Conservation (phyloP, 2,113 vertebrate species). For the Ailurus styani region DNA sequence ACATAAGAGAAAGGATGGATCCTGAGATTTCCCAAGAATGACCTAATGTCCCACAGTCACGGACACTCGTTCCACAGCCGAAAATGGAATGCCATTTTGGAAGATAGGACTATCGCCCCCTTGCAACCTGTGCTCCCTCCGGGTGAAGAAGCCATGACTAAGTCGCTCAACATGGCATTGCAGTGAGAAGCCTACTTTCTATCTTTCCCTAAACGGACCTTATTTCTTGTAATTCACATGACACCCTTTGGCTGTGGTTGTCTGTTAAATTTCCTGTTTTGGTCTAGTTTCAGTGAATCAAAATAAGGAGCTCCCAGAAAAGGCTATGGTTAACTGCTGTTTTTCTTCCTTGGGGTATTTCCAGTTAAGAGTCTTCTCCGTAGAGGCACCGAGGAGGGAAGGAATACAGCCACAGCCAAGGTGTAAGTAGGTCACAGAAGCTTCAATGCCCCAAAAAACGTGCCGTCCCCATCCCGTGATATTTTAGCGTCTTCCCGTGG, state of each 20-base stretch:
- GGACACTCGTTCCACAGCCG: not conserved
- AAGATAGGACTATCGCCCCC: not conserved
- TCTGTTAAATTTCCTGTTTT: constrained; percentile 78
- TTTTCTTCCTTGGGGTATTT: constrained; percentile 27
- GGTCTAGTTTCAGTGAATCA: constrained; percentile 54
- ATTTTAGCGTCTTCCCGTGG: constrained; percentile 88
- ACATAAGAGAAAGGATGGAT: not conserved
- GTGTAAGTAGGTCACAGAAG: constrained; percentile 83
- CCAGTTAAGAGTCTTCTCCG: constrained; percentile 9
- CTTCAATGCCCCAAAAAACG: constrained; percentile 93
- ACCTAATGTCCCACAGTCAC: not conserved
- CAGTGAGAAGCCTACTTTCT: not conserved
- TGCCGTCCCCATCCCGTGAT: constrained; percentile 91
- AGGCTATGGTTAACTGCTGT: constrained; percentile 31
- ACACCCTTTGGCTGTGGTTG: constrained; percentile 25
- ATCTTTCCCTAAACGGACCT: constrained; percentile 30
- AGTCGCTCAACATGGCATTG: not conserved
- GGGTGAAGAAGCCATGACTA: not conserved
- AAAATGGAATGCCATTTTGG: too few species aligned
- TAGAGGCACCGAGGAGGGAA: constrained; percentile 33
- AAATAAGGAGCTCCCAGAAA: constrained; percentile 65
- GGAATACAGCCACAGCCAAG: not conserved
- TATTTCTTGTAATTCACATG: constrained; percentile 72
- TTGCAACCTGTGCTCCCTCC: not conserved
- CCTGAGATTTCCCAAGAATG: not conserved